These are phyloP conservation scores for Periplaneta americana DNA, from an alignment of 1,140 invertebrate species.

Conservation along the genomic window DNA sequence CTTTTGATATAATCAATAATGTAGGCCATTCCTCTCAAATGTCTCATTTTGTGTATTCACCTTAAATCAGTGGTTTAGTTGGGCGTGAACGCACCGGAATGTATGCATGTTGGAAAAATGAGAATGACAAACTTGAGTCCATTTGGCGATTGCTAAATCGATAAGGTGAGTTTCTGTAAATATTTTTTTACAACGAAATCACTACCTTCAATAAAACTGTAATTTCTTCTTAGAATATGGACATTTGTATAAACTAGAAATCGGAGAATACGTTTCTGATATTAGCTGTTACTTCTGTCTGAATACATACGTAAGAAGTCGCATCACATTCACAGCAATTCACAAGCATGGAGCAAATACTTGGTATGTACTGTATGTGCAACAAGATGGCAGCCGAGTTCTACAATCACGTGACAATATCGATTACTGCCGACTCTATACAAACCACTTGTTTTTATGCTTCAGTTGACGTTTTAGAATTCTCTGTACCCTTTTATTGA, in stretches of 20 bases:
- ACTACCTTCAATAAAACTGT: too few species aligned
- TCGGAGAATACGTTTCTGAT: not conserved
- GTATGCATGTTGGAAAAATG: too few species aligned
- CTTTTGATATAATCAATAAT: too few species aligned
- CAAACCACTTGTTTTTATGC: not conserved
- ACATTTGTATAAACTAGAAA: not conserved
- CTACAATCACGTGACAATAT: not conserved
- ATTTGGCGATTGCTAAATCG: too few species aligned
- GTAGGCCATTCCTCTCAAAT: too few species aligned
- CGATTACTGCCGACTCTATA: not conserved
- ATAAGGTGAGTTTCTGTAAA: too few species aligned
- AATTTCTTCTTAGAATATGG: too few species aligned
- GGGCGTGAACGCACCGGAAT: too few species aligned
- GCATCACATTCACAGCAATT: not conserved
- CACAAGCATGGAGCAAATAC: not conserved
- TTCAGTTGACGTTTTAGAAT: not conserved
- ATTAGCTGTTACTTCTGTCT: not conserved
- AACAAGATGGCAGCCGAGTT: not conserved
- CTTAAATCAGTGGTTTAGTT: too few species aligned
- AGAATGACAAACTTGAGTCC: too few species aligned
- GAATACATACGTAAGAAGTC: not conserved
- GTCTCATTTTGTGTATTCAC: too few species aligned
- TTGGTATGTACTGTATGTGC: not conserved
- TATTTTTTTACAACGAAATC: too few species aligned
- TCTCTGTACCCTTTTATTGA: not conserved